Base-by-base conservation (phyloP, 2,113 vertebrate species). In the Emydura subglobosa region DNA sequence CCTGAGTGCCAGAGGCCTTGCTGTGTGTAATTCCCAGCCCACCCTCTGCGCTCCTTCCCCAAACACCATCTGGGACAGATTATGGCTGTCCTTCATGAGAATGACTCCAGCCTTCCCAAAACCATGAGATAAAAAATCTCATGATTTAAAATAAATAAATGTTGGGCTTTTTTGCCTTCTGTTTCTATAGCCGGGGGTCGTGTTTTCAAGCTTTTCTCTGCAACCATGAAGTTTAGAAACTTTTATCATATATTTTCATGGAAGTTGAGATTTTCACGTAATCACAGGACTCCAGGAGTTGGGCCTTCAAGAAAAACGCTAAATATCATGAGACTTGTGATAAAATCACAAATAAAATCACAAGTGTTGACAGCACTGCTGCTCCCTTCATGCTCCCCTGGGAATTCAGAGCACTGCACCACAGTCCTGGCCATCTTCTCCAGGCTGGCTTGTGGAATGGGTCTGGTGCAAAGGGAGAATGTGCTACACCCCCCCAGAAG, bases 1-100 rank as follows among this genome's bases (percentile, higher is more conserved):
- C 81, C 0, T 14, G 93, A 95, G 93, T 42, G 22, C 22, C 93
- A 95, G 95, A 96, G 95, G 97, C 94, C 95, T 92, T 95, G 89
- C 92, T 96, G 89, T 94, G 93, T 95, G 79, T 65, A 65, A 17
- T 34, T 65, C 31, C 31, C 14, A 65, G 61, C 95, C 78, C 4
- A 21, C 24, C 95, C 79, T 0, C 1, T 94, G 97, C 16, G 51
- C 14, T 17, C 16, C 13, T 13, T 53, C 51, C 51, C 51, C 22
- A 65, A 31, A 65, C 31, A 17, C 68, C 39, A 42, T 12, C 19
- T 74, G 39, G 39, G 19, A 42, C 22, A 74, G 34, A 74, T 74
- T 42, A 5, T 10, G n/a, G 39, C 39, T 74, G 68, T 24, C 19
- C n/a, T 19, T 74, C 22, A 22, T 74, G 39, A 74, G 72, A 42